Base-by-base conservation (phyloP, 2,113 vertebrate species). In the Lethenteron reissneri region DNA sequence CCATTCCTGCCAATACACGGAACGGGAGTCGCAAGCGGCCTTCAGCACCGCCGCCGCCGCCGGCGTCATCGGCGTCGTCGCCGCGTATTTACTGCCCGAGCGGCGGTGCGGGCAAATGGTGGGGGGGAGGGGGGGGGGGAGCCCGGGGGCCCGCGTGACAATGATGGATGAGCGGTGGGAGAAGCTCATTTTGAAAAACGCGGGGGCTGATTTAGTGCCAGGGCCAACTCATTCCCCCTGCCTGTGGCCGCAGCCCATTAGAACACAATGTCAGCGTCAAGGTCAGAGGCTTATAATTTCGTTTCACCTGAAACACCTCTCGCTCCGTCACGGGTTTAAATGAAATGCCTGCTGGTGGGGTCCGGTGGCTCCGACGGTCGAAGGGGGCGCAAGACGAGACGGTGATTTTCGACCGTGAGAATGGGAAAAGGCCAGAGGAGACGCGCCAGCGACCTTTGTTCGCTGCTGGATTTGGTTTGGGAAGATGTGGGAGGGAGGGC, bases 131-230 rank as follows among this genome's bases (percentile, higher is more conserved):
- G 25, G 11, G n/a, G 11, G n/a, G 25, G 64, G 25, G 64, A 3
- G 64, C 64, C n/a, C 11, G 64, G 64, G n/a, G 64, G n/a, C n/a
- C n/a, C n/a, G 25, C n/a, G n/a, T 68, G 64, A 68, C 64, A 68
- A 68, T 68, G 64, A 68, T 68, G 64, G 64, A 68, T 68, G 25
- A 68, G n/a, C 64, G 64, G 25, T 68, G 64, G n/a, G 64, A 11
- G 41, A 68, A 68, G 25, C 64, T 68, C 64, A 68, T 68, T 68
- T 68, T 41, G 41, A 41, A 41, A 25, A 68, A 68, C 64, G 25
- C 64, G n/a, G n/a, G n/a, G 64, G n/a, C 64, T 68, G 64, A 68
- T 68, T 68, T 68, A 68, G n/a, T 68, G 64, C 64, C 64, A 68
- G n/a, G n/a, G 64, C n/a, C 25, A 25, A 17, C 25, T 68, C 25